Evolutionary conservation across 2,797 vertebrate species (phyloP).

Genomic region (Intellagama lesueurii): DNA sequence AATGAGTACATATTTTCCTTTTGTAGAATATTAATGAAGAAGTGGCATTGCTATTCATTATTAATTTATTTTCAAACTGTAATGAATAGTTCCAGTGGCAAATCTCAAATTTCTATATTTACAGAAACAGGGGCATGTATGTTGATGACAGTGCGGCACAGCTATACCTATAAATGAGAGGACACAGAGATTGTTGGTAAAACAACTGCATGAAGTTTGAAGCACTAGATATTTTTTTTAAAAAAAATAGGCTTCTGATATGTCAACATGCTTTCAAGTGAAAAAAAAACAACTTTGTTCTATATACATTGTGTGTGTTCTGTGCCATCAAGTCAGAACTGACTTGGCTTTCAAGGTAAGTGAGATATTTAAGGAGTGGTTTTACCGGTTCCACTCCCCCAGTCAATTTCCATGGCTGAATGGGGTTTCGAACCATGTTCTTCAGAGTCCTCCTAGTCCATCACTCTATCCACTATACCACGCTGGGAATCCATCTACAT

Average conservation of each 20-base stretch:
- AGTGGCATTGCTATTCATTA: slow-evolving; percentile 74
- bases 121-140: slow-evolving; percentile 67
- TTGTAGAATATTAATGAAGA: slow-evolving; percentile 78
- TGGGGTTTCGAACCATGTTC: too few relatives aligned
- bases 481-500: too few relatives aligned
- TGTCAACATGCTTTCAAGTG: slow-evolving; percentile 55
- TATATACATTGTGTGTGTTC: slow-evolving; percentile 46
- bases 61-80: slow-evolving; percentile 77
- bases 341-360: not conserved
- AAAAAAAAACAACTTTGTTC: slow-evolving; percentile 50
- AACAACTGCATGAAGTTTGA: slow-evolving; percentile 71
- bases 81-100: slow-evolving; percentile 74
- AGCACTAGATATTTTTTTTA: slow-evolving; percentile 58
- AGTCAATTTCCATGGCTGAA: too few relatives aligned
- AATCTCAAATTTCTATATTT: slow-evolving; percentile 78
- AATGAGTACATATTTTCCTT: slow-evolving; percentile 75
- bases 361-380: too few relatives aligned
- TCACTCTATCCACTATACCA: too few relatives aligned
- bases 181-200: slow-evolving; percentile 70
- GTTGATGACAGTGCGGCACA: slow-evolving; percentile 66
- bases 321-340: slow-evolving; percentile 7
- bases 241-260: slow-evolving; percentile 66
- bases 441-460: too few relatives aligned
- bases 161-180: slow-evolving; percentile 68
- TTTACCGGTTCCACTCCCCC: too few relatives aligned